Base-by-base conservation (phyloP, 2,888 invertebrate species). In the Xylophagus ater region DNA sequence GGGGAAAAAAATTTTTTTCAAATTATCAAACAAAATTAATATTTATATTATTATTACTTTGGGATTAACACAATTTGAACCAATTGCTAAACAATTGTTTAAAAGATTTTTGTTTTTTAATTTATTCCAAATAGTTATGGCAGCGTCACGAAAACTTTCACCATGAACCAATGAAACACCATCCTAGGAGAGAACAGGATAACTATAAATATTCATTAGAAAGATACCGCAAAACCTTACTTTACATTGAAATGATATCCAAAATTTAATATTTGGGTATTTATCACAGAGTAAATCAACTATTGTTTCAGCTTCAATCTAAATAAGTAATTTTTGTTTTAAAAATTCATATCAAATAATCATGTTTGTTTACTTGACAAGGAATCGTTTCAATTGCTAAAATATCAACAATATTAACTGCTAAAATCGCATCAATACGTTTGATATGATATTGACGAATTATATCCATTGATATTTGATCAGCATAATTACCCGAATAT, bases 311-410 rank as follows among this genome's bases (percentile, higher is more conserved):
- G 87, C 94, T 66, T 96, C 94, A 28, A 63, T 59, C 26, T 51
- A 26, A n/a, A n/a, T 24, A 23, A 10, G 12, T 19, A n/a, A 29
- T 13, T 10, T 15, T 17, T 10, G 4, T 14, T 12, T 24, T 19
- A 41, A 41, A 17, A n/a, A n/a, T n/a, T n/a, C n/a, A n/a, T n/a
- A n/a, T n/a, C n/a, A n/a, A n/a, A n/a, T n/a, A n/a, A n/a, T n/a
- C n/a, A n/a, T n/a, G n/a, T n/a, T n/a, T n/a, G n/a, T n/a, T n/a
- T 52, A 74, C 73, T 54, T 75, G 73, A 49, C 87, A 84, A 6
- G 96, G 94, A 52, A 94, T 85, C 0, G 96, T 96, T 65, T 96
- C 94, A 49, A 94, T 67, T 2, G 89, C 92, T 46, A 96, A 62
- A 5, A 89, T 60, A 62, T 93, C 89, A 2, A 84, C 83, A 1